Evolutionary conservation across 2,888 invertebrate species (phyloP).

Genomic region (Linyphia triangularis): DNA sequence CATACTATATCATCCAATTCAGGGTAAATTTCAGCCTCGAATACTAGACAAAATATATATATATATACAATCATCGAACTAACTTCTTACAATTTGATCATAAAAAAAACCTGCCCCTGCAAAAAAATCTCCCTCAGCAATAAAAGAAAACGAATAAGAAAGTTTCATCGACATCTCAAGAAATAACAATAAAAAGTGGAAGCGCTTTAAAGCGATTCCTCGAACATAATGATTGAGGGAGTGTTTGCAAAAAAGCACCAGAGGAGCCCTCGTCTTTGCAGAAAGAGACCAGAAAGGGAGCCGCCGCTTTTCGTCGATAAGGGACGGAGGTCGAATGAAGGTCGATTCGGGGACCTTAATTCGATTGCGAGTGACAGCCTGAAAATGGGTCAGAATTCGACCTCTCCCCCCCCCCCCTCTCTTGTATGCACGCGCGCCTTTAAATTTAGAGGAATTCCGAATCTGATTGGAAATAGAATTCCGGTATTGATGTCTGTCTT

Average conservation of each 20-base stretch:
- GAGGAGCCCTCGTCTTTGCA: no score
- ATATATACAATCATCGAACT: no score
- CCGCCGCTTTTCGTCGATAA: conserved; percentile 28
- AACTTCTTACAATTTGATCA: neutral
- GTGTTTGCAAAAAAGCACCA: conserved; percentile 28
- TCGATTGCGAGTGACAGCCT: conserved; percentile 43
- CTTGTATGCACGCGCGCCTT: conserved; percentile 31
- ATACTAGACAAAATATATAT: no score
- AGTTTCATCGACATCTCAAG: neutral
- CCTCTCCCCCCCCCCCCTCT: neutral
- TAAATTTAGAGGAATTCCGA: neutral
- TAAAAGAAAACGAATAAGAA: neutral
- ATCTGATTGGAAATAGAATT: neutral
- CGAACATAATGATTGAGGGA: conserved; percentile 38
- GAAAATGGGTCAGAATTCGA: conserved; percentile 67
- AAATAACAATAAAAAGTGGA: conserved; percentile 37
- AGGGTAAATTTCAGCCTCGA: no score
- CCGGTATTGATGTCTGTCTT: no score
- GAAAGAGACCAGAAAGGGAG: neutral
- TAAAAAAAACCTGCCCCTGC: neutral
- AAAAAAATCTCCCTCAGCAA: neutral
- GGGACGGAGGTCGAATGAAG: conserved; percentile 46
- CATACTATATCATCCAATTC: no score
- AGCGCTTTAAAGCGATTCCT: conserved; percentile 40
- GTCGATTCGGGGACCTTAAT: conserved; percentile 46